phyloP scores from a whole-genome alignment of 2,113 vertebrate species.

The Cyprinus carpio region DNA sequence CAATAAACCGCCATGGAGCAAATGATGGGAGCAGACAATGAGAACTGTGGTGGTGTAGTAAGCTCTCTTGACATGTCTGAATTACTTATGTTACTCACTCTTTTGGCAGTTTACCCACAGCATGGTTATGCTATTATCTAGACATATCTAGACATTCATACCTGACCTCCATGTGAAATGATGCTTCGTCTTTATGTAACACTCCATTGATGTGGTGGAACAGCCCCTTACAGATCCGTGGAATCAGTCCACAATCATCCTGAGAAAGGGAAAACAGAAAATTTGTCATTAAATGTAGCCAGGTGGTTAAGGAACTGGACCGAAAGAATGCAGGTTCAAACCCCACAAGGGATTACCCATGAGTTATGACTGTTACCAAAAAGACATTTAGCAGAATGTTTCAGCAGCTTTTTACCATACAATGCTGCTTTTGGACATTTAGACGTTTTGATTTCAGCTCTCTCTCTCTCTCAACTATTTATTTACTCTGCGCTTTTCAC shows the following conservation, averaged over 20 bases:
- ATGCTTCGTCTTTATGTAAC: slow-evolving; percentile 85
- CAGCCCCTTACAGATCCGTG: slow-evolving; percentile 92
- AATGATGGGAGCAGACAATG: not conserved
- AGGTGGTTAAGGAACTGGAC: too few relatives aligned
- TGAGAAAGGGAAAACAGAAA: slow-evolving; percentile 58
- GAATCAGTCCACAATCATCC: slow-evolving; percentile 91
- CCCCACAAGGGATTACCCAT: too few relatives aligned
- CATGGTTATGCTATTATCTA: slow-evolving; percentile 20
- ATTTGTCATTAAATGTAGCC: not conserved
- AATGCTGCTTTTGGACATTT: too few relatives aligned
- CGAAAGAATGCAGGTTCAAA: too few relatives aligned
- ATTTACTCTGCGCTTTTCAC: not conserved
- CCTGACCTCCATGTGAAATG: slow-evolving; percentile 96
- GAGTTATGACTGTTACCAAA: too few relatives aligned
- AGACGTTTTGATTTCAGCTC: not conserved
- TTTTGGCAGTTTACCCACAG: not conserved
- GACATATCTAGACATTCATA: slow-evolving; percentile 59
- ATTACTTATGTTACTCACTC: not conserved
- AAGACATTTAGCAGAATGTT: too few relatives aligned
- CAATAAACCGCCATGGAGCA: slow-evolving; percentile 3
- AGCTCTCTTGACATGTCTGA: not conserved
- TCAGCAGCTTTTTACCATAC: too few relatives aligned
- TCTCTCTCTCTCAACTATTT: not conserved
- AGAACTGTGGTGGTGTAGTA: not conserved
- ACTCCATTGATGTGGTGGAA: slow-evolving; percentile 85